Base-by-base conservation (phyloP, 2,888 invertebrate genomes). In the Tipula vernalis region DNA sequence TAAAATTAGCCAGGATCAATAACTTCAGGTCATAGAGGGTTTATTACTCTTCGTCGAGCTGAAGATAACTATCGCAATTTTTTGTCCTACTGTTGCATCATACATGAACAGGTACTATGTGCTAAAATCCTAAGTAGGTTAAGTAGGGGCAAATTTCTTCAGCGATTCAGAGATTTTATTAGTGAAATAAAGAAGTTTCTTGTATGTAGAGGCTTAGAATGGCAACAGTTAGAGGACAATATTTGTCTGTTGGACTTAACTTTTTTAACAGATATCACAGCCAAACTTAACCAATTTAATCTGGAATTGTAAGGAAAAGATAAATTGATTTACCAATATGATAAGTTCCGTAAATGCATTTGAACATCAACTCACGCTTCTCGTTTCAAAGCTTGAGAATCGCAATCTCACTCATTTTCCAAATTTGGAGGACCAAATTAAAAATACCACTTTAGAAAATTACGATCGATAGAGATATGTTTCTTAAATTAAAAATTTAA, bases 61-160 rank as follows among this genome's bases (percentile, higher is more conserved):
- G 86, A 86, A 28, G 44, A 83, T 41, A 44, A 86, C 44, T 86
- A 83, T 83, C 83, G 83, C 15, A 36, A 83, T 86, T 83, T 86
- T 10, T 3, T 86, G 12, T 28, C 41, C 12, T 83, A 86, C 36
- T 83, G 83, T 28, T 86, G 86, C 18, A 86, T 86, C 83, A 86
- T 83, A n/a, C 86, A 86, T 13, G 44, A 86, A 42, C 36, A 83
- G 36, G 83, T 42, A 47, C 28, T 83, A 42, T 86, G 86, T 86
- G 86, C 86, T 13, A 86, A 86, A 36, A 36, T 51, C 2, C n/a
- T 86, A 15, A 86, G 28, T 47, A 47, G 6, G 28, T n/a, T n/a
- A n/a, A n/a, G n/a, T n/a, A n/a, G n/a, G n/a, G n/a, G n/a, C n/a
- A n/a, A n/a, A n/a, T n/a, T n/a, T n/a, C n/a, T n/a, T n/a, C n/a